Evolutionary conservation across 2,113 vertebrate genomes (phyloP).

Genomic region (Larimichthys polyactis): DNA sequence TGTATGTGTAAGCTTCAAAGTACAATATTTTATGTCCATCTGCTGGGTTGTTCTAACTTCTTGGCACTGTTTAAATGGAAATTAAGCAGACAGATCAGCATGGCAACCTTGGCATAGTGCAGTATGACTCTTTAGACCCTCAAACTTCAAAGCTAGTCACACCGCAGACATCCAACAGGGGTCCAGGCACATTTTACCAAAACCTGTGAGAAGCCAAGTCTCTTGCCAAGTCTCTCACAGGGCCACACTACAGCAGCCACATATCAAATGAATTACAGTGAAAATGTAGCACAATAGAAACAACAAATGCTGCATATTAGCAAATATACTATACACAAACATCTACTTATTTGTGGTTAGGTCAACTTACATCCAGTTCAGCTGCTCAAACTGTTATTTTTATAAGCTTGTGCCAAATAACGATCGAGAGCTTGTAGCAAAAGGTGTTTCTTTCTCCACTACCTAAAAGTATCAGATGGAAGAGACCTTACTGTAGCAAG

Average conservation of each 20-base stretch:
- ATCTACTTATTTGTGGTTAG: background rate
- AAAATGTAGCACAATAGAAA: background rate
- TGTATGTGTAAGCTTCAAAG: background rate
- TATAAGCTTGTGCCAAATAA: background rate
- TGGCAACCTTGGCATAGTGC: background rate
- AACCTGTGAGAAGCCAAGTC: background rate
- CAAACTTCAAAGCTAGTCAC: conserved; percentile 4
- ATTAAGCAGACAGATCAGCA: background rate
- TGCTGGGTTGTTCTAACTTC: background rate
- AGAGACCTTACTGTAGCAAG: background rate
- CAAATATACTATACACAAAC: background rate
- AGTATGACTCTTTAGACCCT: background rate
- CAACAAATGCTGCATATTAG: background rate
- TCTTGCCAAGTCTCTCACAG: background rate
- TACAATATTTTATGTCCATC: background rate
- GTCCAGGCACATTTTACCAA: background rate
- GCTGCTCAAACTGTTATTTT: background rate
- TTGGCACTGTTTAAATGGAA: background rate
- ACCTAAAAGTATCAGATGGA: background rate
- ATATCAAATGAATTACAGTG: background rate
- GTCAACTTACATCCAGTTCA: background rate
- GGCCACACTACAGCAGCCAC: background rate
- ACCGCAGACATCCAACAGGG: background rate
- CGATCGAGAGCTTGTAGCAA: background rate
- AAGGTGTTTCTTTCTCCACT: background rate